Percentiles rank a stretch among this genome's conserved stretches.
Evolutionary conservation across 2,888 invertebrate genomes (phyloP).

Genomic region (Agrilus biguttatus): DNA sequence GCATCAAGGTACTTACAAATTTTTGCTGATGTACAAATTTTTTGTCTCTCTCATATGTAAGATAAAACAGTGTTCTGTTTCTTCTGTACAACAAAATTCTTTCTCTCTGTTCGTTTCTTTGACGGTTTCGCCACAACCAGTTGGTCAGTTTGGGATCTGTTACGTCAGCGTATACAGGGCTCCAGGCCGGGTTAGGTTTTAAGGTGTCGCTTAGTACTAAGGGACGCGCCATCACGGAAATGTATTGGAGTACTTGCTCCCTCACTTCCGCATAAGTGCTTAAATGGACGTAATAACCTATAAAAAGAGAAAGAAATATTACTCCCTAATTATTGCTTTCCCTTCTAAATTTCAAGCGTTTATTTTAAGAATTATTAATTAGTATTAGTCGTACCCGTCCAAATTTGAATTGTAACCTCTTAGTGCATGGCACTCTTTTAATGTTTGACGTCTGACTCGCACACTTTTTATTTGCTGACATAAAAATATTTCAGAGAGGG

Average conservation of each 20-base stretch:
- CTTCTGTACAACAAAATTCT: slow-evolving; percentile 53
- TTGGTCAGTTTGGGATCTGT: slow-evolving; percentile 85
- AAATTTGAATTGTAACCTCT: no score
- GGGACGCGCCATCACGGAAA: slow-evolving; percentile 92
- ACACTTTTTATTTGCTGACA: no score
- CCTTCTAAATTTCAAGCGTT: no score
- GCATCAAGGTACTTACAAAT: no score
- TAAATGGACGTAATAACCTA: slow-evolving; percentile 88
- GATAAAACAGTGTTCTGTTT: slow-evolving; percentile 39
- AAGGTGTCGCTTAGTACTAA: slow-evolving; percentile 72
- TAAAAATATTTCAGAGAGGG: no score
- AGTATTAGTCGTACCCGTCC: no score
- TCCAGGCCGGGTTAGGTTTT: slow-evolving; percentile 86
- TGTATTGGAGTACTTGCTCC: slow-evolving; percentile 89
- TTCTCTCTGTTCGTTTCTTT: slow-evolving; percentile 65
- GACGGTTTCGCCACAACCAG: slow-evolving; percentile 76
- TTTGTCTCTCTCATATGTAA: slow-evolving; percentile 48
- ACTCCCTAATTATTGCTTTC: no score
- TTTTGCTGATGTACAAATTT: slow-evolving; percentile 39
- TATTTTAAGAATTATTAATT: no score
- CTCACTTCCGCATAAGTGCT: slow-evolving; percentile 94
- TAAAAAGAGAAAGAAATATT: neutral
- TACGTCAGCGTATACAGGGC: slow-evolving; percentile 88
- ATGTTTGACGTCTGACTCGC: no score
- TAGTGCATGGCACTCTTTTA: no score